A percentile compares a stretch with the other conserved stretches of the same genome.
These are phyloP conservation scores for Helicolenus hilgendorfi DNA, from an alignment of 2,797 vertebrate species.

Conservation along the genomic window DNA sequence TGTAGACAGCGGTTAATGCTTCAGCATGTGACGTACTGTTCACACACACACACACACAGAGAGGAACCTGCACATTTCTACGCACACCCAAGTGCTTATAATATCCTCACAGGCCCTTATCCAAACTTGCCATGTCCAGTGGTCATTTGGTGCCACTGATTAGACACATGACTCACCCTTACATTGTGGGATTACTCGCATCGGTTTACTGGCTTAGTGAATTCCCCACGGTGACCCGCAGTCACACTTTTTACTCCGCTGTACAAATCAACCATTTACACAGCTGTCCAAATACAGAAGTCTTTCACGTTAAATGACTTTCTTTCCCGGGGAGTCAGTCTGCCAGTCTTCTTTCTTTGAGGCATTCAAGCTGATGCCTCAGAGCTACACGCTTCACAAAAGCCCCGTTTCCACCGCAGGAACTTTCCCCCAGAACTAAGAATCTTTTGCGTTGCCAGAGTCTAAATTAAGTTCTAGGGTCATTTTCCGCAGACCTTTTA, in stretches of 20 bases:
- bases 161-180: constrained; percentile 56
- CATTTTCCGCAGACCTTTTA: too few relatives aligned
- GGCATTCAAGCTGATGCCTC: constrained; percentile 45
- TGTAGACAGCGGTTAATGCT: background rate
- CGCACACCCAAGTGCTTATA: background rate
- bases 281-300: constrained; percentile 85
- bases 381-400: background rate
- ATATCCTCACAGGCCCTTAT: constrained; percentile 33
- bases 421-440: too few relatives aligned
- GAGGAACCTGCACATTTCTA: background rate
- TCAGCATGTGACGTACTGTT: background rate
- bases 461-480: too few relatives aligned
- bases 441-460: too few relatives aligned
- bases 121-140: constrained; percentile 37
- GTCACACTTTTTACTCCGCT: constrained; percentile 51
- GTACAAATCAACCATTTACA: constrained; percentile 62
- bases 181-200: constrained; percentile 32
- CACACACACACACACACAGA: background rate
- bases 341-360: constrained; percentile 26
- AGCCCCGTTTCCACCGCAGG: too few relatives aligned
- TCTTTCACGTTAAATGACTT: constrained; percentile 61
- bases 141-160: constrained; percentile 54
- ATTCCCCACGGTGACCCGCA: constrained; percentile 55
- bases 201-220: constrained; percentile 61
- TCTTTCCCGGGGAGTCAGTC: constrained; percentile 53